Conservation (phyloP, 1,140 invertebrate species). For the Papilio glaucus region DNA sequence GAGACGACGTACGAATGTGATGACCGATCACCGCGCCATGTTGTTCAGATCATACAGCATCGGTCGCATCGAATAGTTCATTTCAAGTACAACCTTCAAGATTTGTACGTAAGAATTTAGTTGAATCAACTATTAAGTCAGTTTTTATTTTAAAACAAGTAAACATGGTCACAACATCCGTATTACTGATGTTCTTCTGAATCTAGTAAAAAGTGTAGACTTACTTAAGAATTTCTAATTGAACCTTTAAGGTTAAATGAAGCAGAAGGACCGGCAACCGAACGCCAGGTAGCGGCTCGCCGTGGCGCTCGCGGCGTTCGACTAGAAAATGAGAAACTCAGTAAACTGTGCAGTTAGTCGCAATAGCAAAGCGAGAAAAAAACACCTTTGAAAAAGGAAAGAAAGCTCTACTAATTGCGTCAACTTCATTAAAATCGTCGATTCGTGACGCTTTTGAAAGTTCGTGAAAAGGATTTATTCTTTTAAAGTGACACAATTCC, state of each 20-base stretch:
- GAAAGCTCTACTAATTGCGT: conserved; percentile 18
- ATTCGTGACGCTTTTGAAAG: conserved; percentile 23
- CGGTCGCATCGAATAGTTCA: too few species aligned
- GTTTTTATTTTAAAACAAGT: too few species aligned
- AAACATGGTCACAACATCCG: too few species aligned
- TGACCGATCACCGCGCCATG: too few species aligned
- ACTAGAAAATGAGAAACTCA: conserved; percentile 1
- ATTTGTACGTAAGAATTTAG: too few species aligned
- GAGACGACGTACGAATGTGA: too few species aligned
- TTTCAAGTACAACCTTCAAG: too few species aligned
- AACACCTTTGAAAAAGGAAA: conserved; percentile 1
- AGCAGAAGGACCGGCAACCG: background rate
- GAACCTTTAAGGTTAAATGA: background rate
- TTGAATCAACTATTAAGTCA: too few species aligned
- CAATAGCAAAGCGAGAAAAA: conserved; percentile 18
- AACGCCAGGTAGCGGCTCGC: background rate
- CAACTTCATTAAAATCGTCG: conserved; percentile 25
- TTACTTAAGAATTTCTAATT: too few species aligned
- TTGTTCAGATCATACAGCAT: too few species aligned
- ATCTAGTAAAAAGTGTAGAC: too few species aligned
- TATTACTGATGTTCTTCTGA: too few species aligned
- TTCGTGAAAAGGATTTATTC: conserved; percentile 25
- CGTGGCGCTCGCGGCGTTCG: conserved; percentile 5
- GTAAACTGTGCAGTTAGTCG: conserved; percentile 12
- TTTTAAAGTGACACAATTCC: conserved; percentile 27